These are phyloP conservation scores for Platyrinchus mystaceus DNA, from an alignment of 2,797 vertebrate genomes.

Conservation along the genomic window DNA sequence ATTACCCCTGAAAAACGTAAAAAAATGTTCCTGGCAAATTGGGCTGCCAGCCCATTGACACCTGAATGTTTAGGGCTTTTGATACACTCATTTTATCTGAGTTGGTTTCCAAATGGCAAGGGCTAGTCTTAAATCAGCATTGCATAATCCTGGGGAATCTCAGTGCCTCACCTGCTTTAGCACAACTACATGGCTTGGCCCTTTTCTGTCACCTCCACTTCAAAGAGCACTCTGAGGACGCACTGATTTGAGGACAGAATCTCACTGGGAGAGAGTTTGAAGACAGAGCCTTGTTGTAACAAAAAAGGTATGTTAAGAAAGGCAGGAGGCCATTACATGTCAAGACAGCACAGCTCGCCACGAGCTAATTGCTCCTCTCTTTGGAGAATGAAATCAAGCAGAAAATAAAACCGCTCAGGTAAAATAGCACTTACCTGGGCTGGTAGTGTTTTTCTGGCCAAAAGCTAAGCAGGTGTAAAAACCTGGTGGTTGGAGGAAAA, in stretches of 20 bases:
- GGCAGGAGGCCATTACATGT: background rate
- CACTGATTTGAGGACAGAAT: background rate
- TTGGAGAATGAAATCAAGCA: background rate
- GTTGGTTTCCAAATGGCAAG: background rate
- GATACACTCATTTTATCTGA: background rate
- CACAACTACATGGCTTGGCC: background rate
- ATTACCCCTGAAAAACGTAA: background rate
- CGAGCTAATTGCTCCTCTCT: background rate
- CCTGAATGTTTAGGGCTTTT: background rate
- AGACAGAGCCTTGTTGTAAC: background rate
- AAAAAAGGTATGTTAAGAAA: background rate
- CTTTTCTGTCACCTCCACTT: background rate
- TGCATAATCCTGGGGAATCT: background rate
- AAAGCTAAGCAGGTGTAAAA: background rate
- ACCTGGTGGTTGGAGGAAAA: background rate
- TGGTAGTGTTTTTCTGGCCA: background rate
- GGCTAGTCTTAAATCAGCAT: background rate
- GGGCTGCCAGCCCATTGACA: background rate
- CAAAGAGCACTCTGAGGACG: background rate
- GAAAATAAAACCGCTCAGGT: background rate
- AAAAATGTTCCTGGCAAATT: background rate
- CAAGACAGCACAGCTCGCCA: background rate
- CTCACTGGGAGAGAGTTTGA: background rate
- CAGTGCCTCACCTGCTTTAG: background rate
- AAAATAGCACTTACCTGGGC: background rate